Evolutionary conservation across 2,888 invertebrate species (phyloP), one percentile per base, ranked within the genome.

Genomic region (Panopea generosa): DNA sequence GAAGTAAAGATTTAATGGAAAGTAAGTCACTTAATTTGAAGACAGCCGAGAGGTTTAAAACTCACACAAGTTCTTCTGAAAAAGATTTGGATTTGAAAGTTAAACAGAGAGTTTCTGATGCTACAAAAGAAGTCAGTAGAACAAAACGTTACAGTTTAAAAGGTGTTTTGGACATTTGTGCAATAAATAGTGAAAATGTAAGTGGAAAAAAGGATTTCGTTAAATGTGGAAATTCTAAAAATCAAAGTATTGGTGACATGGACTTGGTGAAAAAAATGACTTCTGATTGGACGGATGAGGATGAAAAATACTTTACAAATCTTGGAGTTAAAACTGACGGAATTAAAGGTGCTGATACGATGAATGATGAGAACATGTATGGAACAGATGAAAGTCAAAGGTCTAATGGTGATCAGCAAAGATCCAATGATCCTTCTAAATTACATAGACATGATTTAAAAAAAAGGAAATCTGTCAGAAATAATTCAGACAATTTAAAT

Each of bases 271-370:
- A 49, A 14, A 33, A 33, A 33, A 7, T 33, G 33, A 33, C 33
- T 33, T 33, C 33, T 33, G 66, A 73, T 53, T 67, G 62, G 73
- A 73, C 61, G 4, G 33, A 38, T 29, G 66, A 67, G 24, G 67
- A 73, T 62, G 73, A 66, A 14, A 61, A 61, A 11, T 67, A 50
- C 61, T 62, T 67, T 49, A 33, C 49, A 22, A 61, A 73, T 7
- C 40, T 67, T 61, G 61, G 60, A 18, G 61, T 55, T 18, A 45
- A 57, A 20, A 49, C 26, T 47, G 49, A 43, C 14, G 26, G 14
- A 1, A 62, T n/a, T n/a, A 33, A 33, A 33, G 4, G 49, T 40
- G 20, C 6, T 3, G 20, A 38, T 7, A 40, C 2, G 4, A 33
- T 33, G 33, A 24, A 33, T 7, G 6, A 33, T 33, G 33, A 33